Base-by-base conservation (phyloP, 2,888 invertebrate genomes). In the Stenchaetothrips biformis region DNA sequence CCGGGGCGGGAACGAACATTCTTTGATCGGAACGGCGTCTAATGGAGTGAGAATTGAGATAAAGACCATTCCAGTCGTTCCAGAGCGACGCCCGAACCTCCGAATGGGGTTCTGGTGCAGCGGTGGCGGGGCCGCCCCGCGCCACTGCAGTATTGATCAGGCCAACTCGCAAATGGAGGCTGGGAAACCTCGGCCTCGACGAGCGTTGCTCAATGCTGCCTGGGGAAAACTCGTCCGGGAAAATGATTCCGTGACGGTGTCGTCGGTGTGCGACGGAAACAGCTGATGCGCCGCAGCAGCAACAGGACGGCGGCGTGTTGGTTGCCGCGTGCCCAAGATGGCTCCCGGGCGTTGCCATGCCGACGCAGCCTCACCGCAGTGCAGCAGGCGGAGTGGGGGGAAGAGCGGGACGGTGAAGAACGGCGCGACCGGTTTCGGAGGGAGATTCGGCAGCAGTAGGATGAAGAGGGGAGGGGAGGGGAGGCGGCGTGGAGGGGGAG, bases 1-100 rank as follows among this genome's bases (percentile, higher is more conserved):
- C 21, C 67, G n/a, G 9, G 67, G 67, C n/a, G 67, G 21, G 67
- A 53, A 21, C 18, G 67, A 21, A 21, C 67, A 74, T 74, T 74
- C 67, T 74, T 74, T 74, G 67, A 74, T 74, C 67, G 67, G 67
- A 74, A 74, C 25, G 67, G 67, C 67, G 67, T 74, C 67, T 74
- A 74, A 74, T 74, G 67, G 67, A 74, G 67, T 74, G 67, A 74
- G 67, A 74, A 74, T 74, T 74, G 67, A 74, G 67, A 74, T 74
- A 74, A 74, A 74, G 67, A 25, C 67, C 67, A 74, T 74, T 74
- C 67, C 25, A 25, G 67, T 25, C 67, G 25, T 74, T 74, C 67
- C 25, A 25, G 67, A 74, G 25, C 67, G 67, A 25, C 67, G 67
- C 21, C 67, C 67, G 67, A 25, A 74, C 67, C 21, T 74, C 21